Conservation (phyloP, 2,888 invertebrate genomes). For the Caenorhabditis wallacei region DNA sequence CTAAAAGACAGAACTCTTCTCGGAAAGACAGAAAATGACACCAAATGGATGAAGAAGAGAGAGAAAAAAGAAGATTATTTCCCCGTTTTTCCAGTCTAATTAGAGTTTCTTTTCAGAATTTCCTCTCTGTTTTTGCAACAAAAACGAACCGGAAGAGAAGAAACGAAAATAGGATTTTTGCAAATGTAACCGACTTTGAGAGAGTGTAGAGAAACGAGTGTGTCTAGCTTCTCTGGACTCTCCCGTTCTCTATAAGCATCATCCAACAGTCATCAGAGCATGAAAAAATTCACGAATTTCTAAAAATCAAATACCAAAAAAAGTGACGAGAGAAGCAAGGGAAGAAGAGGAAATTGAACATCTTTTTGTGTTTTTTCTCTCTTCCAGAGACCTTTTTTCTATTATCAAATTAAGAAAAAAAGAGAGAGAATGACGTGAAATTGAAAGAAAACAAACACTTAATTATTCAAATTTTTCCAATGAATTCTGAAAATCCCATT, state of each 20-base stretch:
- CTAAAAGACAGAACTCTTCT: background rate
- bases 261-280: too few relatives aligned
- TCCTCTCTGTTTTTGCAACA: background rate
- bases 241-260: too few relatives aligned
- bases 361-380: background rate
- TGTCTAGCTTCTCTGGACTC: too few relatives aligned
- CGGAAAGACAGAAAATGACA: background rate
- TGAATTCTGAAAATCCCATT: background rate
- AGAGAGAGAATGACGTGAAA: background rate
- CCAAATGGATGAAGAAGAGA: background rate
- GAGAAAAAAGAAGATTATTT: background rate
- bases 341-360: too few relatives aligned
- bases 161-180: background rate
- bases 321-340: too few relatives aligned
- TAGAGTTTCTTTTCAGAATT: background rate
- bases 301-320: too few relatives aligned
- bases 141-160: background rate
- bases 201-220: too few relatives aligned
- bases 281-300: too few relatives aligned
- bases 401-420: background rate
- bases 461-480: slow-evolving; percentile 25
- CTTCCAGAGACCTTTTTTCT: background rate
- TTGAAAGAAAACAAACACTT: background rate
- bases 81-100: background rate
- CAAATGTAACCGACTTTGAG: background rate